Evolutionary conservation across 2,113 vertebrate species (phyloP), one percentile per base, ranked within the genome.

Genomic region (Semnornis frantzii): DNA sequence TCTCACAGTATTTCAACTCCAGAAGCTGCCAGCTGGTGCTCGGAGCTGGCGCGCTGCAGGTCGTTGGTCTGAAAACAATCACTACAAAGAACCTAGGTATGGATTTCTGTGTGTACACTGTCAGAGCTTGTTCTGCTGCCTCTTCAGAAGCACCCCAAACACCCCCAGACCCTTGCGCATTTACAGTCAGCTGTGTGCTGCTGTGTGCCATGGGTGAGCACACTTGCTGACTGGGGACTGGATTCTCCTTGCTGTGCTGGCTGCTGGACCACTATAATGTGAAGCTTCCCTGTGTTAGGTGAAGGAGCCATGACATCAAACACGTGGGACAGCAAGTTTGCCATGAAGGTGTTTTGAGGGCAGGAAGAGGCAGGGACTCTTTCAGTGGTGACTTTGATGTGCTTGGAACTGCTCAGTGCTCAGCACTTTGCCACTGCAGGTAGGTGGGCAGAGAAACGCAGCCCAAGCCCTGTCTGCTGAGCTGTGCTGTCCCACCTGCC

Each of bases 11-110:
- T 98, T 99, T 99, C 98, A 99, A 99, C 97, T 99, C 99, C 7
- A 98, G 99, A 96, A 99, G 98, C 96, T 99, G 99, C 94, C 99
- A 99, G 93, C 98, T 99, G 96, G 99, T 99, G 85, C 98, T 99
- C 83, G 99, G 99, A 93, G 99, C 99, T 9, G 99, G 99, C 59
- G 99, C 99, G 7, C 97, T 99, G 86, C 99, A 99, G 98, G 98
- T 99, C 54, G 99, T 99, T 64, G 99, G 99, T 82, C 97, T 99
- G 81, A 99, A 99, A 98, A 99, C 99, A 89, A 99, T 99, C 98
- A 99, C 99, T 95, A 99, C 99, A 23, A 99, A 99, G 98, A 99
- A 99, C 96, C 98, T 99, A 14, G 99, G 99, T 99, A 98, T 84
- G 89, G 68, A 85, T 95, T 96, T 71, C 88, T 89, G 0, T 44